A percentile compares a stretch with the other conserved stretches of the same genome.
phyloP scores from a whole-genome alignment of 1,140 invertebrate genomes.

The Megalonaias nervosa region DNA sequence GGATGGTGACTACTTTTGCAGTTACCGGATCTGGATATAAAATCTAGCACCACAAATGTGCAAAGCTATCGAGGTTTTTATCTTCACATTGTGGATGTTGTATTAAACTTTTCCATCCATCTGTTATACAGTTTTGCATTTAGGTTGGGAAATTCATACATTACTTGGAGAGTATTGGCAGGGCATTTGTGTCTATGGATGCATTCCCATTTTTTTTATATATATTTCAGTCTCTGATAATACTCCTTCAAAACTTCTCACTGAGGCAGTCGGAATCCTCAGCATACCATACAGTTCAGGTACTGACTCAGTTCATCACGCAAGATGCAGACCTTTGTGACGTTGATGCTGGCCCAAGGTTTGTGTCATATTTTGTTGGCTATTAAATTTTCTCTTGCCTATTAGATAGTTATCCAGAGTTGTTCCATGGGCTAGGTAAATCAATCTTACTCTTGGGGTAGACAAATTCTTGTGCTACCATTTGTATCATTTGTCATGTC shows the following conservation, averaged over 20 bases:
- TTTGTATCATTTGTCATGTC: too few relatives aligned
- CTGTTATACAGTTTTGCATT: too few relatives aligned
- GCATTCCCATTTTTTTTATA: neutral
- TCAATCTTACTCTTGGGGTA: neutral
- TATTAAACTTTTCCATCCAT: too few relatives aligned
- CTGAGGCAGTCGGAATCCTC: conserved; percentile 72
- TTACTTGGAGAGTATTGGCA: too few relatives aligned
- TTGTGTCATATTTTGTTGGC: neutral
- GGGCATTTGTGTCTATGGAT: neutral
- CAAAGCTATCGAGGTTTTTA: too few relatives aligned
- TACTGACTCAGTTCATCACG: conserved; percentile 73
- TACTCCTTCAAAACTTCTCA: conserved; percentile 71
- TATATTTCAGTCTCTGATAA: conserved; percentile 68
- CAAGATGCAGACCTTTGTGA: conserved; percentile 68
- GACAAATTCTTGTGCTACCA: neutral
- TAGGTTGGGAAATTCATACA: too few relatives aligned
- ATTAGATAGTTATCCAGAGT: too few relatives aligned
- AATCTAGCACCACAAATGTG: too few relatives aligned
- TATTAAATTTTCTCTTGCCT: too few relatives aligned
- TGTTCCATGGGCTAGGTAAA: neutral
- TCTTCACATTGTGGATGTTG: too few relatives aligned
- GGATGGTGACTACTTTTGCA: too few relatives aligned
- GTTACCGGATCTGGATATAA: too few relatives aligned
- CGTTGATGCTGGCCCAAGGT: conserved; percentile 43
- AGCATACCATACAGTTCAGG: conserved; percentile 72